Evolutionary conservation across 2,888 invertebrate genomes (phyloP).

Genomic region (Hemithea aestivaria): DNA sequence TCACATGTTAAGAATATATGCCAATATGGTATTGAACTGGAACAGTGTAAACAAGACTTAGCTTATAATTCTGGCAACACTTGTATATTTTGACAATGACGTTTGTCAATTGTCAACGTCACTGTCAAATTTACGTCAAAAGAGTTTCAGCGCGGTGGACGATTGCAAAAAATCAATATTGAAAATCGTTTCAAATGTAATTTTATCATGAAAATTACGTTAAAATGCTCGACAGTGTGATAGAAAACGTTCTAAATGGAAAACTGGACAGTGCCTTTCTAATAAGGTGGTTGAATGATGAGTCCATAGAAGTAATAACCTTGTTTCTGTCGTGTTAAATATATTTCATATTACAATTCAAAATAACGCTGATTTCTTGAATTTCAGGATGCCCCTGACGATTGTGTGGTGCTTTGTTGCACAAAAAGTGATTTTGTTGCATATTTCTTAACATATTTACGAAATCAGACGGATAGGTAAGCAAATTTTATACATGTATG

Average conservation of each 20-base stretch:
- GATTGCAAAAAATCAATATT: conserved; percentile 40
- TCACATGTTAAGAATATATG: too few relatives aligned
- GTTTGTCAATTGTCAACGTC: too few relatives aligned
- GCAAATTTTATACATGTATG: conserved; percentile 12
- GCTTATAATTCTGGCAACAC: too few relatives aligned
- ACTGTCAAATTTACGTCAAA: too few relatives aligned
- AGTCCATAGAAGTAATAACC: conserved; percentile 52
- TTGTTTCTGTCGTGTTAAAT: too few relatives aligned
- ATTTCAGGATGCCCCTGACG: conserved; percentile 61
- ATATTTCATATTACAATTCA: conserved; percentile 21
- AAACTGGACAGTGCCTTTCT: conserved; percentile 58
- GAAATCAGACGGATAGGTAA: conserved; percentile 76
- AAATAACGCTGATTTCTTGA: conserved; percentile 18
- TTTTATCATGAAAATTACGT: conserved; percentile 22
- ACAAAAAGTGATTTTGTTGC: conserved; percentile 75
- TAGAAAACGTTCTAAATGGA: conserved; percentile 66
- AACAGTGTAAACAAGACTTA: too few relatives aligned
- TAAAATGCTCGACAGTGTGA: conserved; percentile 70
- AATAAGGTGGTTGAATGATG: conserved; percentile 67
- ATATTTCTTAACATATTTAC: conserved; percentile 77
- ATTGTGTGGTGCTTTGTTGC: conserved; percentile 57
- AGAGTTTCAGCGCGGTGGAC: too few relatives aligned
- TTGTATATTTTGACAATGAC: too few relatives aligned
- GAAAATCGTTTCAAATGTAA: conserved; percentile 23
- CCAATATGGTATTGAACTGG: too few relatives aligned